These are phyloP conservation scores for Sebastes dallii DNA, from an alignment of 2,797 vertebrate genomes.

Conservation along the genomic window DNA sequence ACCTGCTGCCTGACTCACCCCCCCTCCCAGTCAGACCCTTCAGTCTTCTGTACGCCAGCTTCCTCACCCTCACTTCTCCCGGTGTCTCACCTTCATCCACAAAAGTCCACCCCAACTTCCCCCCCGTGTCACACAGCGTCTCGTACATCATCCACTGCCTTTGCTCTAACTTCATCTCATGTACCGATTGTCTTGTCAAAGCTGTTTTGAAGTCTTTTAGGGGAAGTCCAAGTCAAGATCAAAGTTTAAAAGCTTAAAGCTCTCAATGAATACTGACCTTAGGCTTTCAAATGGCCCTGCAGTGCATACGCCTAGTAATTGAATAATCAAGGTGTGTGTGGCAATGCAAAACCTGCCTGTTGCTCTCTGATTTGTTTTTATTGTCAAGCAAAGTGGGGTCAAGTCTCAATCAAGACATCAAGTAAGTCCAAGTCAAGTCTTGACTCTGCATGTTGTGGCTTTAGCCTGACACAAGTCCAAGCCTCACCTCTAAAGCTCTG, in stretches of 20 bases:
- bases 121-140: not conserved
- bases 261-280: not conserved
- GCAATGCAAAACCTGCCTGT: not conserved
- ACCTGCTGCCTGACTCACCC: constrained; percentile 64
- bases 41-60: not conserved
- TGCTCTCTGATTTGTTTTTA: not conserved
- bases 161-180: not conserved
- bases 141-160: not conserved
- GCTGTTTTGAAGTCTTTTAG: not conserved
- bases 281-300: not conserved
- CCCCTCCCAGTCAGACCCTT: constrained; percentile 26
- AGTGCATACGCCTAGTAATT: not conserved
- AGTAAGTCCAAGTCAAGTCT: not conserved
- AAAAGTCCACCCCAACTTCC: not conserved
- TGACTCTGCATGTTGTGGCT: not conserved
- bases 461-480: not conserved
- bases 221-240: not conserved
- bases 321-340: not conserved
- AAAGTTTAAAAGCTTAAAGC: not conserved
- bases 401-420: not conserved
- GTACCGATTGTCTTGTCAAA: not conserved
- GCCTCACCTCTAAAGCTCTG: not conserved
- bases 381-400: not conserved
- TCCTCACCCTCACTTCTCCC: constrained; percentile 13
- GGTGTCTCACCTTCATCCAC: constrained; percentile 21